These are phyloP conservation scores for Meda fulgida DNA, from an alignment of 2,797 vertebrate genomes.

Conservation along the genomic window DNA sequence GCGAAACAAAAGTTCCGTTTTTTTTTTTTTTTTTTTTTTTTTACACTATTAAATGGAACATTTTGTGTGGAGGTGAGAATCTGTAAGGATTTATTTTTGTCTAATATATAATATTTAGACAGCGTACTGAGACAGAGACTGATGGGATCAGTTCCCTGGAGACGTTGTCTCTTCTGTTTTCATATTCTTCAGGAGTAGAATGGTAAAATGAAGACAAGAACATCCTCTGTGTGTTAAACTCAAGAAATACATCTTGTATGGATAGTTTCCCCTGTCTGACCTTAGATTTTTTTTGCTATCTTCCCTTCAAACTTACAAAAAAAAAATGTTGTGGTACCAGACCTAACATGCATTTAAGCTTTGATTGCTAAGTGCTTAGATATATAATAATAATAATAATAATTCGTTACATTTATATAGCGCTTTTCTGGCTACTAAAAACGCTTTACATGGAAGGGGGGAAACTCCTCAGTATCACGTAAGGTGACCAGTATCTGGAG, in stretches of 20 bases:
- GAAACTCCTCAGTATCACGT: too few species aligned
- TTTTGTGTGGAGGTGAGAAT: neutral
- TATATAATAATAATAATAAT: too few species aligned
- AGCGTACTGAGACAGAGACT: neutral
- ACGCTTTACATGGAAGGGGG: too few species aligned
- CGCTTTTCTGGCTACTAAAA: too few species aligned
- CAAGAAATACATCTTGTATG: neutral
- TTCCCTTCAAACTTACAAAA: neutral
- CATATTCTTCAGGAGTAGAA: conserved; percentile 19
- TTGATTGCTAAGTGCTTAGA: neutral
- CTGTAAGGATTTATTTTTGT: conserved; percentile 28
- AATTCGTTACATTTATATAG: too few species aligned
- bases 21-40: neutral
- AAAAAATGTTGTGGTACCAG: neutral
- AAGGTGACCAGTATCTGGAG: too few species aligned
- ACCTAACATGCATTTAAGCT: neutral
- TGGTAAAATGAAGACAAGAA: conserved; percentile 30
- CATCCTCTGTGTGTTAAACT: conserved; percentile 28
- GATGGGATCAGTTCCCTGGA: conserved; percentile 19
- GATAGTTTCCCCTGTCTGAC: conserved; percentile 6
- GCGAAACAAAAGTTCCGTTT: neutral
- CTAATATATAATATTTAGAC: conserved; percentile 33
- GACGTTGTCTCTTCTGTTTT: conserved; percentile 21
- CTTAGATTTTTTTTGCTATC: neutral
- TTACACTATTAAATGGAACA: neutral